Evolutionary conservation across 2,888 invertebrate genomes (phyloP).

Genomic region (Apantesis nais): DNA sequence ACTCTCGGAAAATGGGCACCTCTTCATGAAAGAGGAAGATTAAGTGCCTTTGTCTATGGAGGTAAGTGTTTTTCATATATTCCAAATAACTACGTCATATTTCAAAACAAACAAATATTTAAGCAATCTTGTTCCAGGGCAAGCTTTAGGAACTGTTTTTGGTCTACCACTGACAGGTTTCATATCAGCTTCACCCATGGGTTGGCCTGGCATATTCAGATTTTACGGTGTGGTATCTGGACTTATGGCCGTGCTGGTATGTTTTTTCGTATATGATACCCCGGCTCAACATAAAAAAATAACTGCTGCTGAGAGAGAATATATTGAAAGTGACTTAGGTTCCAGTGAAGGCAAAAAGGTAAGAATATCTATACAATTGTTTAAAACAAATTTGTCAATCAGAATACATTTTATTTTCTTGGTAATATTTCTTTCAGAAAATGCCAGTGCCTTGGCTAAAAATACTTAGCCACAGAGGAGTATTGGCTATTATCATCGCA

Average conservation of each 20-base stretch:
- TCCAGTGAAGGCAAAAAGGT: constrained; percentile 66
- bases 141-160: constrained; percentile 91
- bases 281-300: constrained; percentile 88
- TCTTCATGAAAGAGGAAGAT: constrained; percentile 86
- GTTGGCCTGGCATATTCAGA: constrained; percentile 93
- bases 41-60: constrained; percentile 84
- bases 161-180: constrained; percentile 90
- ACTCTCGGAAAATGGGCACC: constrained; percentile 89
- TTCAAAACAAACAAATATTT: background rate
- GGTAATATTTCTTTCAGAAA: constrained; percentile 50
- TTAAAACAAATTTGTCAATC: background rate
- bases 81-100: background rate
- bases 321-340: constrained; percentile 89
- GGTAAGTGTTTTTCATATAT: constrained; percentile 21
- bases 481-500: constrained; percentile 83
- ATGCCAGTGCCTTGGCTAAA: constrained; percentile 89
- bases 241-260: constrained; percentile 83
- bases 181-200: constrained; percentile 87
- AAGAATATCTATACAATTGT: background rate
- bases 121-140: constrained; percentile 77
- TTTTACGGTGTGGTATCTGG: constrained; percentile 88
- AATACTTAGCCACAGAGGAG: constrained; percentile 87
- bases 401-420: background rate
- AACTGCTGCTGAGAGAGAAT: constrained; percentile 87
- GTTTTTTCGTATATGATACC: constrained; percentile 87